These are phyloP conservation scores for Dioctria rufipes DNA, from an alignment of 2,888 invertebrate species.

Conservation along the genomic window DNA sequence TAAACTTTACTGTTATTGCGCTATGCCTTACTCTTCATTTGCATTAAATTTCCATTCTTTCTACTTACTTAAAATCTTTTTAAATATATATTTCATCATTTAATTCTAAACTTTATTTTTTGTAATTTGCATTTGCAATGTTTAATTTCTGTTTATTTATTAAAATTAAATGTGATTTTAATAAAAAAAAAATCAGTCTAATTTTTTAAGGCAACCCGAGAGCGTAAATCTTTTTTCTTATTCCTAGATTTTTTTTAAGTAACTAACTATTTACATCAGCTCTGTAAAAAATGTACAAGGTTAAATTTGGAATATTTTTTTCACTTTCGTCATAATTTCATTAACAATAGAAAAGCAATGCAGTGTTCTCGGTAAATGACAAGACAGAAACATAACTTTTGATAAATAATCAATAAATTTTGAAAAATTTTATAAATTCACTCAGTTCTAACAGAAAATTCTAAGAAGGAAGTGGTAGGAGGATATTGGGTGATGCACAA, in stretches of 20 bases:
- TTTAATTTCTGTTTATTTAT: slow-evolving; percentile 40
- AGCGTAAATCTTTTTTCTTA: slow-evolving; percentile 67
- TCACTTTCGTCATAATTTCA: neutral
- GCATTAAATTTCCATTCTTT: slow-evolving; percentile 11
- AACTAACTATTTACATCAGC: slow-evolving; percentile 36
- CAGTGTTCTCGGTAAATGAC: neutral
- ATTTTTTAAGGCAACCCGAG: slow-evolving; percentile 79
- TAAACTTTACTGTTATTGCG: slow-evolving; percentile 29
- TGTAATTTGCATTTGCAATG: slow-evolving; percentile 17
- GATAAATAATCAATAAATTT: no score
- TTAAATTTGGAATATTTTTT: slow-evolving; percentile 33
- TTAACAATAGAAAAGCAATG: neutral
- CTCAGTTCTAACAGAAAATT: no score
- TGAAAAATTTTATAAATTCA: no score
- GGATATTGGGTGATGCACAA: no score
- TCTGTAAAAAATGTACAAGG: slow-evolving; percentile 34
- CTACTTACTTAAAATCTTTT: slow-evolving; percentile 37
- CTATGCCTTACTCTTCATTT: slow-evolving; percentile 20
- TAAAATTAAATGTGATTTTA: slow-evolving; percentile 51
- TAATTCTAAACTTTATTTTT: slow-evolving; percentile 31
- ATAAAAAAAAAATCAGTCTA: slow-evolving; percentile 78
- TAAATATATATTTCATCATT: slow-evolving; percentile 18
- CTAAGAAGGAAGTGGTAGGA: no score
- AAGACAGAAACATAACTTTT: no score
- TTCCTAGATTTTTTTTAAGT: slow-evolving; percentile 30